Conservation (phyloP, 2,797 vertebrate species). For the Catostomus latipinnis region DNA sequence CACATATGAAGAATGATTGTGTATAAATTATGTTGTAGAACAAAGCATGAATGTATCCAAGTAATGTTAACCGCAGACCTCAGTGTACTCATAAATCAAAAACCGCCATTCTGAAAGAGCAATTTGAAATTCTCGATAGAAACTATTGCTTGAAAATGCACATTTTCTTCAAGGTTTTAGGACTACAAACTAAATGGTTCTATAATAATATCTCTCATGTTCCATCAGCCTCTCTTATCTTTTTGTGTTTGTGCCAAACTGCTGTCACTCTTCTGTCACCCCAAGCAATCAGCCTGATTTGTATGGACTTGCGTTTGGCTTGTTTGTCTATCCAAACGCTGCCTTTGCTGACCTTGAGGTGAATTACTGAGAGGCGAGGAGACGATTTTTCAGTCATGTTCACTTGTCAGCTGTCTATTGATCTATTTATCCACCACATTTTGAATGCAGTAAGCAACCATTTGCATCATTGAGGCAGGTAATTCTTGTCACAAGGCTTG, state of each 20-base stretch:
- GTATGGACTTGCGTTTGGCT: slow-evolving; percentile 7
- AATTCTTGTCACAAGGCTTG: too few relatives aligned
- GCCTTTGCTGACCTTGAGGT: slow-evolving; percentile 38
- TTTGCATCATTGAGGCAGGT: too few relatives aligned
- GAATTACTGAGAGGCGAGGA: not conserved
- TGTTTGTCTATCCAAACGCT: slow-evolving; percentile 6
- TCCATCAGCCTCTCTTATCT: slow-evolving; percentile 41
- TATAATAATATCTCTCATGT: slow-evolving; percentile 47
- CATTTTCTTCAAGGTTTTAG: too few relatives aligned
- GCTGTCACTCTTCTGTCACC: slow-evolving; percentile 37
- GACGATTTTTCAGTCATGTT: not conserved
- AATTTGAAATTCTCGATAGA: too few relatives aligned
- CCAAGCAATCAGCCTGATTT: slow-evolving; percentile 15
- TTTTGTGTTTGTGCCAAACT: slow-evolving; percentile 34
- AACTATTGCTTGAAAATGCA: too few relatives aligned
- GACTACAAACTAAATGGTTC: not conserved
- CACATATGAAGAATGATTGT: too few relatives aligned
- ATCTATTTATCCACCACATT: slow-evolving; percentile 13
- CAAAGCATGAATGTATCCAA: too few relatives aligned
- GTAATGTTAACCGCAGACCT: too few relatives aligned
- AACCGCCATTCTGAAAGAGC: too few relatives aligned
- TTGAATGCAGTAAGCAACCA: not conserved
- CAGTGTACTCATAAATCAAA: too few relatives aligned
- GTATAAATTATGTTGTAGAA: too few relatives aligned
- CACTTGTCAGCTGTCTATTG: slow-evolving; percentile 13